Evolutionary conservation across 2,797 vertebrate species (phyloP), one percentile per base, ranked within the genome.

Genomic region (Malacoctenus gilli): DNA sequence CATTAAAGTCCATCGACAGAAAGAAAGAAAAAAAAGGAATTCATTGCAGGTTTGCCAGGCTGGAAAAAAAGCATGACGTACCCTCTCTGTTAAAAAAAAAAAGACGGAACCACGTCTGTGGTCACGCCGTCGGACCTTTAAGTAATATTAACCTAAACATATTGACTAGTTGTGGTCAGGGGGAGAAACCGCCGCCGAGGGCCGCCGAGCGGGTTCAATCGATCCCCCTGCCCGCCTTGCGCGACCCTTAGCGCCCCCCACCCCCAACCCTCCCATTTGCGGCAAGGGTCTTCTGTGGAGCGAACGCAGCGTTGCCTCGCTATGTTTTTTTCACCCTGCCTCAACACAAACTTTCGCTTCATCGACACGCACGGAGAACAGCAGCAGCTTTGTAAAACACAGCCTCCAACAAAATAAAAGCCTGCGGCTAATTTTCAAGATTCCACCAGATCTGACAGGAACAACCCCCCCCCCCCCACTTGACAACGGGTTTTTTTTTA

Each of bases 1-100:
- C 49, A 62, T 64, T 75, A 59, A 79, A 73, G 61, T 63, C 19
- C 38, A 40, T 40, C 19, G 1, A 16, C n/a, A n/a, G n/a, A 36
- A 36, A 36, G 16, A 37, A 35, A 31, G 12, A 31, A 32, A 35
- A 35, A 35, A n/a, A 14, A 16, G 18, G 18, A 20, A 20, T 40
- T 40, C 38, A 12, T 40, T 40, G 38, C 18, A 20, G 18, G 38
- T 20, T 40, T 40, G 11, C 16, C 38, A 40, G 19, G 19, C 1
- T 21, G 4, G 20, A 40, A 40, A 28, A 28, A 28, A 4, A 25
- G n/a, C n/a, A n/a, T n/a, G n/a, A n/a, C n/a, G n/a, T n/a, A n/a
- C n/a, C n/a, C n/a, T n/a, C n/a, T n/a, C n/a, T n/a, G n/a, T n/a
- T n/a, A n/a, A n/a, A 25, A 22, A 11, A 25, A 64, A 55, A 54